These are phyloP conservation scores for Theropithecus gelada DNA, from an alignment of 2,113 vertebrate species.

Conservation along the genomic window DNA sequence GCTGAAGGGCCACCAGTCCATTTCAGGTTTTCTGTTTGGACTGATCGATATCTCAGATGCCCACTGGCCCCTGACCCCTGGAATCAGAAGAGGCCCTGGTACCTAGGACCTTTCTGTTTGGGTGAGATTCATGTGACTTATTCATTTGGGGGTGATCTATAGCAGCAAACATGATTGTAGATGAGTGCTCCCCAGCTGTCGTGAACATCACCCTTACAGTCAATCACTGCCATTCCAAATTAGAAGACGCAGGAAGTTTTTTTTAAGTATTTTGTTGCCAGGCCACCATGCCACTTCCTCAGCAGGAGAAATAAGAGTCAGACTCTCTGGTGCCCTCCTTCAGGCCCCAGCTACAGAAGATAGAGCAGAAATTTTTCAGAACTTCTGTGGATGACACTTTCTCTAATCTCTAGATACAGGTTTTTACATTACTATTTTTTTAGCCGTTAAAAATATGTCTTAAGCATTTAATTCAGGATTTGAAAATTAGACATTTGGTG, in stretches of 20 bases:
- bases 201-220: neutral
- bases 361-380: neutral
- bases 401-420: neutral
- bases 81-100: neutral
- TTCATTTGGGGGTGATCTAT: neutral
- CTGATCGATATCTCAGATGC: neutral
- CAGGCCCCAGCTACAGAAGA: neutral
- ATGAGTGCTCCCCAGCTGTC: neutral
- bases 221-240: neutral
- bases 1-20: accelerated
- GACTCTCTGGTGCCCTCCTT: neutral
- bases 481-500: neutral
- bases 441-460: conserved; percentile 22
- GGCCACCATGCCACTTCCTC: neutral
- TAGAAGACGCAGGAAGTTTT: neutral
- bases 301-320: neutral
- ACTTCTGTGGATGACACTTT: neutral
- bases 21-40: neutral
- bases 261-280: neutral
- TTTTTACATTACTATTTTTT: conserved; percentile 6
- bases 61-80: neutral
- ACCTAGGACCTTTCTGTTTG: neutral
- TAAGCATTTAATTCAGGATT: conserved; percentile 22
- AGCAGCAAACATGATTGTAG: neutral
- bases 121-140: neutral